Conservation (phyloP, 1,140 invertebrate genomes). For the Ceratitis capitata region DNA sequence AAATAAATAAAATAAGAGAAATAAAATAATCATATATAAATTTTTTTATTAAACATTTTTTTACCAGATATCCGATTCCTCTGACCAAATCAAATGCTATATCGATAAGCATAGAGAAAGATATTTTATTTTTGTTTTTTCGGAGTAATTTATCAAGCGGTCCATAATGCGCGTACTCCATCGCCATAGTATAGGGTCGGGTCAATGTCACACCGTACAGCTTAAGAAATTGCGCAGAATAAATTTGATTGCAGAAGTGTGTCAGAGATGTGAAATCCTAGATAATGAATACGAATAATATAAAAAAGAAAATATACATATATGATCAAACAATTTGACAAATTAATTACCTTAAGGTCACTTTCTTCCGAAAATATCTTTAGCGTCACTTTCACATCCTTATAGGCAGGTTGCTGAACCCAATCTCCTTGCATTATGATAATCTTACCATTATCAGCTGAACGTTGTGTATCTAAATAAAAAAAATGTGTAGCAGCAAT, state of each 20-base stretch:
- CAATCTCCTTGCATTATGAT: conserved; percentile 74
- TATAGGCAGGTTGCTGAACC: conserved; percentile 71
- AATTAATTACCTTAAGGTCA: conserved; percentile 68
- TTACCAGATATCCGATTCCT: conserved; percentile 69
- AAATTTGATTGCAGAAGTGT: conserved; percentile 79
- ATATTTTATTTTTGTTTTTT: conserved; percentile 67
- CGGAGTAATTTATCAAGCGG: conserved; percentile 79
- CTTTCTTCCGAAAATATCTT: conserved; percentile 78
- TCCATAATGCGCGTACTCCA: conserved; percentile 82
- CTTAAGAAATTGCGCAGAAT: conserved; percentile 77
- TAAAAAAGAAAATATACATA: not conserved
- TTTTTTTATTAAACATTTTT: not conserved
- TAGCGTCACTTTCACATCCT: conserved; percentile 78
- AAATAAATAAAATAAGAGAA: too few relatives aligned
- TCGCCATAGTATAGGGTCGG: conserved; percentile 79
- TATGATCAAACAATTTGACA: too few relatives aligned
- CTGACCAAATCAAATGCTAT: conserved; percentile 79
- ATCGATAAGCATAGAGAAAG: conserved; percentile 80
- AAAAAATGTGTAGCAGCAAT: not conserved
- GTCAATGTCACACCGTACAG: conserved; percentile 81
- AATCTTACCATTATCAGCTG: conserved; percentile 71
- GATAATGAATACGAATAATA: not conserved
- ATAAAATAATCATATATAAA: not conserved
- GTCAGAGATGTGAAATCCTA: conserved; percentile 81
- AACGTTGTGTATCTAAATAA: conserved; percentile 69